Base-by-base conservation (phyloP, 2,888 invertebrate genomes). In the Agrilus mali region DNA sequence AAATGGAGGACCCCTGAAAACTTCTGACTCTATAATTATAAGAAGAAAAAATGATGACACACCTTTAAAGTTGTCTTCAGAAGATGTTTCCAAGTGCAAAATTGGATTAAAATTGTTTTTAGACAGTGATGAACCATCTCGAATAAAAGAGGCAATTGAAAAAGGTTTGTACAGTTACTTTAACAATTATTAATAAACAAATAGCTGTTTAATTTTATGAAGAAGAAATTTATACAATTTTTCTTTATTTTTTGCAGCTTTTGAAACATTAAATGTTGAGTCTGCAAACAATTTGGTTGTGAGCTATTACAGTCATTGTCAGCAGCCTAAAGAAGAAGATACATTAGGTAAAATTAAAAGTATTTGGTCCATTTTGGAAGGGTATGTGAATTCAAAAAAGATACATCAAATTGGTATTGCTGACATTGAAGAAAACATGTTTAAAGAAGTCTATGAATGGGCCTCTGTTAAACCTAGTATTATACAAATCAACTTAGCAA, bases 401-500 rank as follows among this genome's bases (percentile, higher is more conserved):
- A 57, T 82, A 4, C 70, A 73, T 13, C 82, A 84, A 55, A 70
- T 93, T 22, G 95, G 95, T 31, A 77, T 94, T 33, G 86, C 92
- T 2, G 94, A 95, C 66, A 74, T 94, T n/a, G 89, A 90, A 52
- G 86, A 86, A 20, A 76, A 77, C 0, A 77, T 82, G 14, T 81
- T 96, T 33, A 75, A 82, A 27, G 72, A 80, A 43, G 68, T 95
- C 1, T 82, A 87, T 66, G 75, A 77, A 37, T 81, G 80, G 76
- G 82, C 88, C 1, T 72, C 72, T 62, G 75, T 89, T 10, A 84
- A 86, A 58, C 95, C 95, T 3, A 75, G 78, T 48, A 89, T 92
- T 44, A 85, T 93, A 43, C 95, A 96, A 71, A 90, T 96, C 46
- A 95, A 92, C 70, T 71, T 95, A 43, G 82, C 87, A 1, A 83